Evolutionary conservation across 2,113 vertebrate genomes (phyloP).

Genomic region (Phocoena phocoena): DNA sequence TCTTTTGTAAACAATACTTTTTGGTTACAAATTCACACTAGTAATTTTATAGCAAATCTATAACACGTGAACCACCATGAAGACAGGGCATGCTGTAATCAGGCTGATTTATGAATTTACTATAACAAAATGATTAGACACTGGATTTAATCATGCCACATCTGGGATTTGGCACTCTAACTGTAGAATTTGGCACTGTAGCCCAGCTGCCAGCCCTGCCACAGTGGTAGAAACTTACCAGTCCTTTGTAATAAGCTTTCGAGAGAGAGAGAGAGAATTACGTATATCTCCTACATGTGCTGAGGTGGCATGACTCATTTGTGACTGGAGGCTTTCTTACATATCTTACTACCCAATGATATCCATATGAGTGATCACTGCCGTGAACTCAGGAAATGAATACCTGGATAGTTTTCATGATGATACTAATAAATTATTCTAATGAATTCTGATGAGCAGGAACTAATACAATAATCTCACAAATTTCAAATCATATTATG

Average conservation of each 20-base stretch:
- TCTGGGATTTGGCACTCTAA: constrained; percentile 45
- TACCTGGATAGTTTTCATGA: constrained; percentile 23
- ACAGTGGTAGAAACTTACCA: constrained; percentile 19
- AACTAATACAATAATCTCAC: constrained; percentile 4
- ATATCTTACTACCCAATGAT: not conserved
- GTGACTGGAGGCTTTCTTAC: not conserved
- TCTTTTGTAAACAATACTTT: constrained; percentile 48
- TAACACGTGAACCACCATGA: constrained; percentile 51
- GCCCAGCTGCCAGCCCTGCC: constrained; percentile 7
- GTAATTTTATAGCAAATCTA: constrained; percentile 64
- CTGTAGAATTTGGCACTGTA: not conserved
- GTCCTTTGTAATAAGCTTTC: constrained; percentile 41
- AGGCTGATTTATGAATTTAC: constrained; percentile 55
- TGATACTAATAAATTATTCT: constrained; percentile 42
- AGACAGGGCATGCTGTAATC: constrained; percentile 30
- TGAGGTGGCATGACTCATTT: constrained; percentile 9
- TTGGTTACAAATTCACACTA: constrained; percentile 59
- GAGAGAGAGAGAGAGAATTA: not conserved
- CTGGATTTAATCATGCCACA: constrained; percentile 52
- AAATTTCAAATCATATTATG: not conserved
- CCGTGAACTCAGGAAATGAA: not conserved
- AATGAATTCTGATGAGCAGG: constrained; percentile 20
- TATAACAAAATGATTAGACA: constrained; percentile 59
- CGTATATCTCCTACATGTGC: not conserved
- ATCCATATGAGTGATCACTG: not conserved